phyloP scores from a whole-genome alignment of 2,113 vertebrate genomes.

The Dascyllus trimaculatus region DNA sequence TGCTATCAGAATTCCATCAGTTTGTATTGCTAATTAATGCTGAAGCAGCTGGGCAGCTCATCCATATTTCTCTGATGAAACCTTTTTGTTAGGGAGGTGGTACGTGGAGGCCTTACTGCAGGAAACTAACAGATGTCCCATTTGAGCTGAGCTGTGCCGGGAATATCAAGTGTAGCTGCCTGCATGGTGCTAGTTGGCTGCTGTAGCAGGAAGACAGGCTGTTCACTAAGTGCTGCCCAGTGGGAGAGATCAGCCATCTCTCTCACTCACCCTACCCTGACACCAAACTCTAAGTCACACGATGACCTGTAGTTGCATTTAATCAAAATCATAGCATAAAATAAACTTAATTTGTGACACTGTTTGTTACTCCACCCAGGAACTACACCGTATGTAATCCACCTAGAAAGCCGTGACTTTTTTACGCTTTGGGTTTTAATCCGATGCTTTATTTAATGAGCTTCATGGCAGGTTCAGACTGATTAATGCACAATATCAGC shows the following conservation, averaged over 20 bases:
- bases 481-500: no score
- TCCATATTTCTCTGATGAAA: slow-evolving; percentile 51
- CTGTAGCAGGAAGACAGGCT: slow-evolving; percentile 56
- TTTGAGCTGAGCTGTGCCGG: slow-evolving; percentile 62
- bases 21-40: slow-evolving; percentile 59
- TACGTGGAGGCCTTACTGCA: slow-evolving; percentile 57
- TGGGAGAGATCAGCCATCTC: slow-evolving; percentile 45
- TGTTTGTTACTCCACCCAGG: no score
- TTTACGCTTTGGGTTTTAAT: no score
- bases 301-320: slow-evolving; percentile 3
- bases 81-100: slow-evolving; percentile 51
- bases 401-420: no score
- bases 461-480: no score
- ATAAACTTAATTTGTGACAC: no score
- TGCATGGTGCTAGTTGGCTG: slow-evolving; percentile 56
- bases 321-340: not conserved
- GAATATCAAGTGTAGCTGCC: slow-evolving; percentile 74
- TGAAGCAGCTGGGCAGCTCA: slow-evolving; percentile 53
- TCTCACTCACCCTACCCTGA: slow-evolving; percentile 18
- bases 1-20: slow-evolving; percentile 13
- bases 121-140: slow-evolving; percentile 79
- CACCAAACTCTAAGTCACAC: slow-evolving; percentile 28
- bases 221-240: slow-evolving; percentile 60
- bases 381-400: no score
- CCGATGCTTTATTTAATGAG: no score